Evolutionary conservation across 2,113 vertebrate genomes (phyloP).

Genomic region (Macrotis lagotis): DNA sequence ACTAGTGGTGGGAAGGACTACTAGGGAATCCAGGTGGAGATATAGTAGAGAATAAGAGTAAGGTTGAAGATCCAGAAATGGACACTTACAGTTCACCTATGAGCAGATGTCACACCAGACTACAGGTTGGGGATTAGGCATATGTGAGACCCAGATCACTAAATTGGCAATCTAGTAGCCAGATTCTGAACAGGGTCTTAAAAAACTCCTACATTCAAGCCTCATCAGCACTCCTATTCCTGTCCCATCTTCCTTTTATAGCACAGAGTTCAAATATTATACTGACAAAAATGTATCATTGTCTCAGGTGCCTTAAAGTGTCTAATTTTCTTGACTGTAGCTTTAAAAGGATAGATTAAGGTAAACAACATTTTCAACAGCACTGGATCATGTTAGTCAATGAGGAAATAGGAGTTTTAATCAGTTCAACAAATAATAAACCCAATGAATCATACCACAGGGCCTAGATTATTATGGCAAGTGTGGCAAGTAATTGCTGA

Average conservation of each 20-base stretch:
- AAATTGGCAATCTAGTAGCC: too few relatives aligned
- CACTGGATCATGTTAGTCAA: not conserved
- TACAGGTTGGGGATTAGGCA: too few relatives aligned
- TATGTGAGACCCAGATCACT: too few relatives aligned
- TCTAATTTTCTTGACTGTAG: not conserved
- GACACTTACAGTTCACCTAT: too few relatives aligned
- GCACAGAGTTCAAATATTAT: not conserved
- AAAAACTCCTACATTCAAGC: not conserved
- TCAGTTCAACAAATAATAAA: not conserved
- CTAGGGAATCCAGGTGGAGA: too few relatives aligned
- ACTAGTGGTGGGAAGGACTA: too few relatives aligned
- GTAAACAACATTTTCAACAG: not conserved
- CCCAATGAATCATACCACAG: not conserved
- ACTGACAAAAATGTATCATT: not conserved
- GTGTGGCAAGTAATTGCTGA: too few relatives aligned
- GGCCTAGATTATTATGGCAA: not conserved
- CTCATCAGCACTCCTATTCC: not conserved
- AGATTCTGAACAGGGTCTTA: too few relatives aligned
- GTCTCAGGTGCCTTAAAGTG: not conserved
- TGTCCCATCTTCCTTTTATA: not conserved
- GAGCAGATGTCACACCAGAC: too few relatives aligned
- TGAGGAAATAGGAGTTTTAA: not conserved
- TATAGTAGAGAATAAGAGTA: too few relatives aligned
- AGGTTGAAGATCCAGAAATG: too few relatives aligned
- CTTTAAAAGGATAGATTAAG: not conserved